Percentiles rank a stretch among this genome's conserved stretches.
phyloP scores from a whole-genome alignment of 2,797 vertebrate species.

The Poecilia picta region DNA sequence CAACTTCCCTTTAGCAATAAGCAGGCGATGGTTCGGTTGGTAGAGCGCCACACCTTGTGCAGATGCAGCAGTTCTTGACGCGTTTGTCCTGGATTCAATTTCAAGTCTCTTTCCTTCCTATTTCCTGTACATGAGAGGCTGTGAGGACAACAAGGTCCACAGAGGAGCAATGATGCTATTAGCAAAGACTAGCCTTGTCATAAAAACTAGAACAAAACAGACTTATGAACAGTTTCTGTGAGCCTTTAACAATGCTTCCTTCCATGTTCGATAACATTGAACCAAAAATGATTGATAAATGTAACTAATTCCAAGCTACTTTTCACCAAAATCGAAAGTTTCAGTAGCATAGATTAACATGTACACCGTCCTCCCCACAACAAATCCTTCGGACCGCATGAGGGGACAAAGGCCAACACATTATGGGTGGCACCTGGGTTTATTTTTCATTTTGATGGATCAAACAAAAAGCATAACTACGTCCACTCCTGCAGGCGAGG shows the following conservation, averaged over 20 bases:
- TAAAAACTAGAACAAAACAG: not conserved
- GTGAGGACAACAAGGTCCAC: not conserved
- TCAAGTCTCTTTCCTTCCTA: not conserved
- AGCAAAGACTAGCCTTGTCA: not conserved
- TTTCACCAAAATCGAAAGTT: not conserved
- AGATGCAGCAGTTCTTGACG: not conserved
- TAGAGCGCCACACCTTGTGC: not conserved
- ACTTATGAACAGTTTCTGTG: not conserved
- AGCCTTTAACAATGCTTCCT: not conserved
- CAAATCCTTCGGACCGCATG: not conserved
- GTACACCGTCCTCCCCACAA: not conserved
- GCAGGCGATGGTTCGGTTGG: not conserved
- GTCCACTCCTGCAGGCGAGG: conserved; percentile 18
- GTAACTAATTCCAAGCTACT: not conserved
- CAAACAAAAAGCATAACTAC: conserved; percentile 18
- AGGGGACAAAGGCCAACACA: not conserved
- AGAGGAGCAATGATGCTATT: not conserved
- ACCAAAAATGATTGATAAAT: not conserved
- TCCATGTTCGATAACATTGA: not conserved
- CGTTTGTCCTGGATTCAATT: not conserved
- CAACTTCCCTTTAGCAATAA: not conserved
- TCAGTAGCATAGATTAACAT: not conserved
- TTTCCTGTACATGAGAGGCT: not conserved
- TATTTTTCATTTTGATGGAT: conserved; percentile 16
- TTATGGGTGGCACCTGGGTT: not conserved